phyloP scores from a whole-genome alignment of 2,113 vertebrate genomes.

The Balaeniceps rex region DNA sequence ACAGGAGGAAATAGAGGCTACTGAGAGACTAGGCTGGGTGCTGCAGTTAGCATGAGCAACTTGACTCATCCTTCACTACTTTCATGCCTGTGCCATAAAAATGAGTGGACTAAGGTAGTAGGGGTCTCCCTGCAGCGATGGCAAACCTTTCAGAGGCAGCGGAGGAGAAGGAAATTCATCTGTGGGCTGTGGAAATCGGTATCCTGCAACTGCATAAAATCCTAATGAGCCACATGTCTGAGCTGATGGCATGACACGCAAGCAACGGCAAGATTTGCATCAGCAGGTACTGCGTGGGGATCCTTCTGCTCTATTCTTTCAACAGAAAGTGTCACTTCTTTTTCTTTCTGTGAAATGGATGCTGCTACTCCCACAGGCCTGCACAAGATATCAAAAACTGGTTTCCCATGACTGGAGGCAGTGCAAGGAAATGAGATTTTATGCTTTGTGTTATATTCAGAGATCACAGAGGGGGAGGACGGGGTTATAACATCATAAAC shows the following conservation, averaged over 20 bases:
- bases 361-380: neutral
- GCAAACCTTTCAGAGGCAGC: neutral
- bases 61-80: neutral
- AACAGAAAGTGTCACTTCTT: neutral
- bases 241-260: fast-evolving
- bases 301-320: neutral
- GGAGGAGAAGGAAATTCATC: neutral
- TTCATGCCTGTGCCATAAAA: no score
- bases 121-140: neutral
- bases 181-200: neutral
- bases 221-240: fast-evolving
- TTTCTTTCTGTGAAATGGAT: neutral
- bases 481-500: neutral
- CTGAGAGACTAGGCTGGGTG: neutral
- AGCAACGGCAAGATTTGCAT: neutral
- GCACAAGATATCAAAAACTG: neutral
- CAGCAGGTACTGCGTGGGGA: neutral
- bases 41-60: no score
- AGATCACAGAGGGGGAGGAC: neutral
- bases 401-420: neutral
- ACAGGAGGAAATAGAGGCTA: neutral
- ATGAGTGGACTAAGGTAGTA: neutral
- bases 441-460: neutral
- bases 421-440: neutral
- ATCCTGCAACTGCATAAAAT: neutral